Percentiles rank a stretch among this genome's conserved stretches.
phyloP scores from a whole-genome alignment of 2,888 invertebrate species.

The Xylota sylvarum region DNA sequence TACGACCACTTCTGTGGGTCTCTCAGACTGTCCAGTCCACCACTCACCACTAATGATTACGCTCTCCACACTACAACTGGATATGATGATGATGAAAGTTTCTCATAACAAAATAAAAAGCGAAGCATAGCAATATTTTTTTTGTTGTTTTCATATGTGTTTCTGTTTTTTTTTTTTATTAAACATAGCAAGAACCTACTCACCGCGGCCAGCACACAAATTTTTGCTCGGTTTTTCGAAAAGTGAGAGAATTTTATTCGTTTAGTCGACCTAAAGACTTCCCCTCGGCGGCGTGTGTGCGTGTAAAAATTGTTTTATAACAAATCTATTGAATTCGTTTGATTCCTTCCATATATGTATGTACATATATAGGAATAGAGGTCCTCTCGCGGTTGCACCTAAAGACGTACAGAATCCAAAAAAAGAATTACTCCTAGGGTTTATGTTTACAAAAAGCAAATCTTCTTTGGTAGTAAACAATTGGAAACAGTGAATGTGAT shows the following conservation, averaged over 20 bases:
- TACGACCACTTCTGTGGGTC: slow-evolving; percentile 34
- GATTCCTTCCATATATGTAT: slow-evolving; percentile 24
- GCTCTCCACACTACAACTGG: slow-evolving; percentile 46
- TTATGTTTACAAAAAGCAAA: slow-evolving; percentile 66
- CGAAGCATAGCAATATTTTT: slow-evolving; percentile 57
- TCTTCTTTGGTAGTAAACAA: slow-evolving; percentile 65
- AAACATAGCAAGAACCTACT: slow-evolving; percentile 71
- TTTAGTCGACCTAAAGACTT: slow-evolving; percentile 67
- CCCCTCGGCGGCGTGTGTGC: slow-evolving; percentile 59
- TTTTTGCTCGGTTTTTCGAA: slow-evolving; percentile 68
- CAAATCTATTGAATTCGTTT: slow-evolving; percentile 52
- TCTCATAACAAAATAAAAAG: slow-evolving; percentile 50
- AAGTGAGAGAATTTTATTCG: slow-evolving; percentile 65
- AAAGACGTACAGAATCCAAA: slow-evolving; percentile 27
- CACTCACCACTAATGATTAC: slow-evolving; percentile 54
- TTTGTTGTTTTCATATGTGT: slow-evolving; percentile 26
- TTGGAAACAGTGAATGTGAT: slow-evolving; percentile 63
- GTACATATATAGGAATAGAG: slow-evolving; percentile 11
- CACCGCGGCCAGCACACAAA: slow-evolving; percentile 66
- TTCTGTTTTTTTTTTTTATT: slow-evolving; percentile 40
- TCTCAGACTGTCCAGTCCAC: slow-evolving; percentile 46
- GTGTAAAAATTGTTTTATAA: slow-evolving; percentile 58
- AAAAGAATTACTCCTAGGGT: slow-evolving; percentile 38
- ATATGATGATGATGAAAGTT: slow-evolving; percentile 66
- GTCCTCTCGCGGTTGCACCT: slow-evolving; percentile 37